Conservation (phyloP, 2,113 vertebrate species). For the Heloderma charlesbogerti region DNA sequence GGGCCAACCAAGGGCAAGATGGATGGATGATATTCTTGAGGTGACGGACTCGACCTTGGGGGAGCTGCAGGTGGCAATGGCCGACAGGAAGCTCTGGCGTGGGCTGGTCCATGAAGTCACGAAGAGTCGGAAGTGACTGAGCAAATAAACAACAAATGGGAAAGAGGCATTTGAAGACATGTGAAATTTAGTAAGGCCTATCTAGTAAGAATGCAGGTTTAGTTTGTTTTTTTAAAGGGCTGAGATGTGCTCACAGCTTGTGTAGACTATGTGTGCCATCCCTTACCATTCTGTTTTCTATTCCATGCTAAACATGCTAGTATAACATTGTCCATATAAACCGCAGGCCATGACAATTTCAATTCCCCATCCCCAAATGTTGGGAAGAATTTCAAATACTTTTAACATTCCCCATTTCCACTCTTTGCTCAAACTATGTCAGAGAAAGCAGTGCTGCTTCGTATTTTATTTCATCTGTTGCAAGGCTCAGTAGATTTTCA, state of each 20-base stretch:
- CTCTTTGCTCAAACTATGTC: constrained; percentile 47
- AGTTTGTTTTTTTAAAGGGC: too few species aligned
- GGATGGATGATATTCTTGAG: too few species aligned
- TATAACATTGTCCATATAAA: constrained; percentile 30
- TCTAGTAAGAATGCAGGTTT: neutral
- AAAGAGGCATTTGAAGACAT: neutral
- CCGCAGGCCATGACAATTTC: constrained; percentile 17
- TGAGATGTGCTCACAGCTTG: neutral
- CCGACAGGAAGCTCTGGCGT: too few species aligned
- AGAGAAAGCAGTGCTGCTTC: constrained; percentile 46
- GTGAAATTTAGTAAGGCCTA: neutral
- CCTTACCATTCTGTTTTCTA: neutral
- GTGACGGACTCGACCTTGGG: too few species aligned
- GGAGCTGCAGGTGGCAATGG: too few species aligned
- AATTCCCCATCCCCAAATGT: neutral
- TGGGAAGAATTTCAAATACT: constrained; percentile 35
- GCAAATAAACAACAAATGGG: too few species aligned
- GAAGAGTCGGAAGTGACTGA: too few species aligned
- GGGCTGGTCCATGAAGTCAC: too few species aligned
- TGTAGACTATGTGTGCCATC: neutral
- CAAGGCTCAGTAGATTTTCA: neutral
- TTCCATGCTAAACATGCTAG: constrained; percentile 15
- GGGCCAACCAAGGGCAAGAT: too few species aligned
- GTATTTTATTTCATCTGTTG: constrained; percentile 32
- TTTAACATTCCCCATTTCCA: constrained; percentile 26